Base-by-base conservation (phyloP, 1,140 invertebrate species). In the Meteorus sp. region DNA sequence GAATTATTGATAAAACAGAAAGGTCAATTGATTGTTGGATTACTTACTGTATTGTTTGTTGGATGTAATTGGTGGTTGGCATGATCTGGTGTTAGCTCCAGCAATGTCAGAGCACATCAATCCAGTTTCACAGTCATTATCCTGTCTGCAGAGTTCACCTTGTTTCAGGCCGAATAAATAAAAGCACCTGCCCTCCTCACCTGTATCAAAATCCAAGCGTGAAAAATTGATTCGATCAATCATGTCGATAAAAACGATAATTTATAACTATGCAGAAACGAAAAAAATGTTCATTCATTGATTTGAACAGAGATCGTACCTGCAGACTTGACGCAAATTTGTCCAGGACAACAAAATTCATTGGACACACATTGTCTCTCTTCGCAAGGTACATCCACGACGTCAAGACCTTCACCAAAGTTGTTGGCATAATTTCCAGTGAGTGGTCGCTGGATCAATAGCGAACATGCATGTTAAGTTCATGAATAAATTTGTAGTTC, bases 31-130 rank as follows among this genome's bases (percentile, higher is more conserved):
- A 51, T 51, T 29, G 13, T 35, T 15, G 3, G 8, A 33, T 17
- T 31, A 79, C 81, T 82, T 67, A 86, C 85, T 85, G 77, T 93
- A 92, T 63, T 91, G 89, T 72, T 92, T 93, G 62, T 86, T 88
- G 17, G 85, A 85, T 45, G 86, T 83, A 1, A 86, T 79, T 1
- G 89, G 89, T 6, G 88, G 86, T 67, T 91, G 88, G 77, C 92
- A 95, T 7, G 89, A 88, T 68, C 89, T 85, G 56, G 85, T 83
- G 37, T 86, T 86, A 19, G 85, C 86, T 69, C 77, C 73, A 22
- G 78, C 78, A 3, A 81, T 77, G 37, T 86, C 82, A 27, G 83
- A 81, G 69, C 90, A 92, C 13, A 88, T 79, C 25, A 91, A 80
- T 33, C 89, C 89, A 17, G 86, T 84, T 66, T 89, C 88, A 61